A percentile compares a stretch with the other conserved stretches of the same genome.
Evolutionary conservation across 2,797 vertebrate genomes (phyloP).

Genomic region (Enteromius mattozi): DNA sequence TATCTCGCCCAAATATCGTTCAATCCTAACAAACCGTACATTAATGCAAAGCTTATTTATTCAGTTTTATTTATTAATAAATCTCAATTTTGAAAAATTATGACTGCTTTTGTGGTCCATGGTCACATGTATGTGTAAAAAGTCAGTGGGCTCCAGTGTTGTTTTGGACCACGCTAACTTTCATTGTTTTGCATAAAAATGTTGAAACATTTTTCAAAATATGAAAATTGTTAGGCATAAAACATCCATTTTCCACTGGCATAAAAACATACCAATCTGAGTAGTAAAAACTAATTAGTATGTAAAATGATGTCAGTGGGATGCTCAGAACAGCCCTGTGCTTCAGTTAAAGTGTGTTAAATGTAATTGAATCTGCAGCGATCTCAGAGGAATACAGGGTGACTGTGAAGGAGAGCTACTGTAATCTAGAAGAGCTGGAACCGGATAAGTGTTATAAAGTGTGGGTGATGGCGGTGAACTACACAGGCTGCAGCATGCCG

Average conservation of each 20-base stretch:
- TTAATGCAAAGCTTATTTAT: no score
- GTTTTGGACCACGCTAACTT: neutral
- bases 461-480: conserved; percentile 98
- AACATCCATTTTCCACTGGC: neutral
- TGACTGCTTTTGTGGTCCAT: no score
- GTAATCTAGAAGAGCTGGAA: conserved; percentile 93
- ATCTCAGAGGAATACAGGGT: conserved; percentile 94
- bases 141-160: no score
- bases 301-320: conserved; percentile 2
- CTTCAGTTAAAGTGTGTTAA: conserved; percentile 8
- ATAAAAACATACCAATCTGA: neutral
- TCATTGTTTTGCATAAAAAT: neutral
- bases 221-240: neutral
- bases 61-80: no score
- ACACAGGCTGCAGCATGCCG: conserved; percentile 93
- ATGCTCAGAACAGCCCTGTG: neutral
- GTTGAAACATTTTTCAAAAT: neutral
- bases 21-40: no score
- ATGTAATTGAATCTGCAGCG: conserved; percentile 70
- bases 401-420: conserved; percentile 95
- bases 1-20: no score
- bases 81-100: no score
- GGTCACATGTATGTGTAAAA: no score
- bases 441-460: conserved; percentile 90
- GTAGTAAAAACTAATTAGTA: neutral